Evolutionary conservation across 1,140 invertebrate genomes (phyloP), one percentile per base, ranked within the genome.

Genomic region (Ceratitis capitata): DNA sequence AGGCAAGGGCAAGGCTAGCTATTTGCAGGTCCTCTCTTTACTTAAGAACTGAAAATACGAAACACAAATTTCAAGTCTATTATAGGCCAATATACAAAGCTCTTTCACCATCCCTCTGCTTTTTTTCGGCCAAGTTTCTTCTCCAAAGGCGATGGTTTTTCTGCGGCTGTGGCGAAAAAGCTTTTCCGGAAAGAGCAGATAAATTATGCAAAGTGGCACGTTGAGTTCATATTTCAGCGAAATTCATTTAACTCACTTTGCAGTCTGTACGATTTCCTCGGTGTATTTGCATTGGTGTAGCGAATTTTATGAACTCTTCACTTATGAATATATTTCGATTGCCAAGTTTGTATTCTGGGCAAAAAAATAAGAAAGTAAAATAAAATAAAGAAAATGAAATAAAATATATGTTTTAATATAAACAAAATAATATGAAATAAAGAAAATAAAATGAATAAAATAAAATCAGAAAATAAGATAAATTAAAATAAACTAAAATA

Each of bases 131-230:
- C 29, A 78, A 78, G 32, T 78, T 78, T 14, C 19, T 78, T 14
- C 19, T 16, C 64, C n/a, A 69, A 35, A 39, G 16, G 49, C 49
- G 19, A 1, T 23, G 56, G n/a, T 61, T 29, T 32, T 1, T 39
- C 19, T 16, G 69, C 6, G 42, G 19, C 69, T 23, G 35, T 39
- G 19, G 39, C 42, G 69, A 39, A 78, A 47, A 78, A 7, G 69
- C 39, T 78, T 45, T 45, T 35, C 39, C 39, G 45, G 39, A 12
- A 7, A 26, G 69, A 47, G 69, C 32, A 16, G n/a, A 78, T 78
- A 78, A 78, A 78, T 78, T 78, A 78, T 78, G 69, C 69, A 78
- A 78, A 78, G 42, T 78, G 69, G 69, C 69, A 78, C 39, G 69
- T 78, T 45, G 69, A 78, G 69, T 78, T 78, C 69, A 78, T 78